Evolutionary conservation across 2,797 vertebrate species (phyloP).

Genomic region (Meriones psammophilus): DNA sequence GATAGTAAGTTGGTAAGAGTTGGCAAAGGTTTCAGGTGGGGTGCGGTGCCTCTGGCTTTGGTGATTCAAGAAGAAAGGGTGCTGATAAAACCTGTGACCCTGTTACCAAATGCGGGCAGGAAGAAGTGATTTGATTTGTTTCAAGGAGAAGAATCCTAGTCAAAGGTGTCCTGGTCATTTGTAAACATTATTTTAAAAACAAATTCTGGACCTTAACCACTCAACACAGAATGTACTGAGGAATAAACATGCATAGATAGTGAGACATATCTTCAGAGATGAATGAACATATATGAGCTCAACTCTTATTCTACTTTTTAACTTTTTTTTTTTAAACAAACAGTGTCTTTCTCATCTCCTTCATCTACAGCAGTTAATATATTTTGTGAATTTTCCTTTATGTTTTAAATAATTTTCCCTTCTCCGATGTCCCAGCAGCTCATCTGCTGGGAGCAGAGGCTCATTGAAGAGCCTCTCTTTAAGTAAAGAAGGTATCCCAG

Average conservation of each 20-base stretch:
- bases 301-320: conserved; percentile 22
- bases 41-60: background rate
- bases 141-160: conserved; percentile 8
- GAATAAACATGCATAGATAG: background rate
- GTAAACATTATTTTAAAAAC: conserved; percentile 1
- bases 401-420: conserved; percentile 84
- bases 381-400: conserved; percentile 71
- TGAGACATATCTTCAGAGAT: background rate
- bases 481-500: conserved; percentile 81
- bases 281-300: conserved; percentile 7
- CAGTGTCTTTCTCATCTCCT: conserved; percentile 54
- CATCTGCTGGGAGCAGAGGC: conserved; percentile 43
- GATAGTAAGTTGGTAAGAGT: conserved; percentile 49
- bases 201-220: background rate
- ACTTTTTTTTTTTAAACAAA: background rate
- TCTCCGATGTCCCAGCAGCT: conserved; percentile 51
- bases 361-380: conserved; percentile 63
- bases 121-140: conserved; percentile 37
- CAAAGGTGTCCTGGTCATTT: background rate
- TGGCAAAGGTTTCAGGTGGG: background rate
- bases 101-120: background rate
- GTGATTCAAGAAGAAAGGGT: background rate
- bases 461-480: conserved; percentile 63
- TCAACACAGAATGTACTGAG: background rate
- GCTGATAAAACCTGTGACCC: background rate